phyloP scores from a whole-genome alignment of 92 coral and sea anemone species.

The Epizoanthus stellaris region DNA sequence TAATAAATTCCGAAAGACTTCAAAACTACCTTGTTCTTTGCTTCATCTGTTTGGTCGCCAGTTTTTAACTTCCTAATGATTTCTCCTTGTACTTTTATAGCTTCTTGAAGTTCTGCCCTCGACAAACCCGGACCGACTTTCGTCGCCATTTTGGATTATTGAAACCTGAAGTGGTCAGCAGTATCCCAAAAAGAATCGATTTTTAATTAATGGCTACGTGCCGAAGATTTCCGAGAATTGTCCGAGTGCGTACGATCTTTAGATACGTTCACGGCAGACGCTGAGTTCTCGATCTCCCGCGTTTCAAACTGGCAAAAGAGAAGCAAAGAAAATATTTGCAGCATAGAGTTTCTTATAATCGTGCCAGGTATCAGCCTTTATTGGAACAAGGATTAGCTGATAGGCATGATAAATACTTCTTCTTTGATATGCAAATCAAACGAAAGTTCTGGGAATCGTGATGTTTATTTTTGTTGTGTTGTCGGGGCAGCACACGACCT shows the following conservation, averaged over 20 bases:
- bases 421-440: slow-evolving; percentile 34
- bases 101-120: slow-evolving; percentile 83
- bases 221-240: slow-evolving; percentile 42
- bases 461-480: slow-evolving; percentile 30
- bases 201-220: background rate
- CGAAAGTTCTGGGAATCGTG: slow-evolving; percentile 9
- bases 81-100: slow-evolving; percentile 81
- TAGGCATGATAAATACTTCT: no score
- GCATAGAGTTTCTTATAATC: background rate
- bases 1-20: background rate
- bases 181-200: background rate
- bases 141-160: slow-evolving; percentile 79
- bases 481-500: slow-evolving; percentile 28
- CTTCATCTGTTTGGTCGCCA: slow-evolving; percentile 92
- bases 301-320: no score
- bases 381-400: background rate
- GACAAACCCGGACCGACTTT: slow-evolving; percentile 37
- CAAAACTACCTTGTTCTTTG: slow-evolving; percentile 82
- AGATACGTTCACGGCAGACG: background rate
- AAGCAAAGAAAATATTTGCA: background rate
- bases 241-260: slow-evolving; percentile 13
- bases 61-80: slow-evolving; percentile 77
- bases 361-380: background rate
- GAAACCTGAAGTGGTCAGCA: slow-evolving; percentile 5
- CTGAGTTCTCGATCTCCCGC: no score